phyloP scores from a whole-genome alignment of 2,888 invertebrate species.

The Rhamnusium bicolor region DNA sequence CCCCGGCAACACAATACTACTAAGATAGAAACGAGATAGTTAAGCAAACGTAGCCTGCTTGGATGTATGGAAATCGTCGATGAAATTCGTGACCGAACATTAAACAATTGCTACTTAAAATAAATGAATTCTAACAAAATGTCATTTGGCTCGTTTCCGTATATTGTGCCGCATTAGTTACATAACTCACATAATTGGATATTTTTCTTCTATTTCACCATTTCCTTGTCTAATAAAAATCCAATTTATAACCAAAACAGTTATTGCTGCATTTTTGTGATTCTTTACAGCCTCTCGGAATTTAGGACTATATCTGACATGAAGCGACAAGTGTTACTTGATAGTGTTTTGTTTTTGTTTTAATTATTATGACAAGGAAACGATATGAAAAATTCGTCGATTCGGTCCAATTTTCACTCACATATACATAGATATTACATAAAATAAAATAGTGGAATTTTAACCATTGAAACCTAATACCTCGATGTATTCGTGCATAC shows the following conservation, averaged over 20 bases:
- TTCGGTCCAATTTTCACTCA: not conserved
- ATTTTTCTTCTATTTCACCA: not conserved
- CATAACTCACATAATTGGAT: conserved; percentile 42
- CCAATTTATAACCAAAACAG: not conserved
- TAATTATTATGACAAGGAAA: too few species aligned
- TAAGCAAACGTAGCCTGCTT: not conserved
- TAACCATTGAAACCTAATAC: too few species aligned
- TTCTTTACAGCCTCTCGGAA: not conserved
- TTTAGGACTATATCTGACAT: too few species aligned
- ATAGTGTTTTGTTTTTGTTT: too few species aligned
- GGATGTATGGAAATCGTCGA: conserved; percentile 34
- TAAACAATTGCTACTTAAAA: conserved; percentile 45
- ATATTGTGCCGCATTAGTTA: conserved; percentile 38
- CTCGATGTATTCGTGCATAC: too few species aligned
- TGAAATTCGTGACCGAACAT: conserved; percentile 46
- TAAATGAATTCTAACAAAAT: conserved; percentile 47
- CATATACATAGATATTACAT: too few species aligned
- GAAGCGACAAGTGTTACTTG: not conserved
- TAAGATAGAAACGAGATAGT: conserved; percentile 28
- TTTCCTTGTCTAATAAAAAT: conserved; percentile 27
- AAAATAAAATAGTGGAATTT: too few species aligned
- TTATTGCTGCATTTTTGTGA: not conserved
- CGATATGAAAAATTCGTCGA: too few species aligned
- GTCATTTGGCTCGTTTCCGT: conserved; percentile 43
- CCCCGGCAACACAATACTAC: conserved; percentile 17